These are phyloP conservation scores for Cantharis rufa DNA, from an alignment of 2,888 invertebrate species.

Conservation along the genomic window DNA sequence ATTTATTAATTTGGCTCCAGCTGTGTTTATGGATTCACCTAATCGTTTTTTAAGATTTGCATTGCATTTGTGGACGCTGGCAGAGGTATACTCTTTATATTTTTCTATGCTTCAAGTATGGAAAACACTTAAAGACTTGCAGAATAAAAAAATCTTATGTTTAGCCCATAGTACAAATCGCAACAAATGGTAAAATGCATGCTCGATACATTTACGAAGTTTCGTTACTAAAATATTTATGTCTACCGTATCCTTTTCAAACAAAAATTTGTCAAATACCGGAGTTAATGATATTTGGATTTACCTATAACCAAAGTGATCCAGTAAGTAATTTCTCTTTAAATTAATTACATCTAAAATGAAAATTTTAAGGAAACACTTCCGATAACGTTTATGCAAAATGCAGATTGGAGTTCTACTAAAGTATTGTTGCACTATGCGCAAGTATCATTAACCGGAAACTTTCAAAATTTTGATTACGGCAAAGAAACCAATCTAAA, in stretches of 20 bases:
- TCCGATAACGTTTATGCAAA: constrained; percentile 23
- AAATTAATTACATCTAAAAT: neutral
- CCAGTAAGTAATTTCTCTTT: constrained; percentile 23
- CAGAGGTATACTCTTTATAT: neutral
- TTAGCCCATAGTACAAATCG: constrained; percentile 6
- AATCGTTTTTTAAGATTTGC: neutral
- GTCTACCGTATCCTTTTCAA: constrained; percentile 17
- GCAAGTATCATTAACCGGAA: constrained; percentile 12
- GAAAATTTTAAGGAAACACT: constrained; percentile 19
- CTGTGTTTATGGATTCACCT: constrained; percentile 7
- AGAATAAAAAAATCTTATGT: neutral
- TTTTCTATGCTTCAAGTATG: neutral
- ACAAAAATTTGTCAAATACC: constrained; percentile 11
- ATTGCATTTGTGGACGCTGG: constrained; percentile 5
- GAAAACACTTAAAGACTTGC: neutral
- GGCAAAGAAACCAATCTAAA: constrained; percentile 18
- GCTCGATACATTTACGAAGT: neutral
- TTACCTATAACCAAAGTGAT: constrained; percentile 19
- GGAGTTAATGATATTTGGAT: constrained; percentile 11
- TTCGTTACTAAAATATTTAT: neutral
- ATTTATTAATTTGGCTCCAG: constrained; percentile 28
- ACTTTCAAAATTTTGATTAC: constrained; percentile 28
- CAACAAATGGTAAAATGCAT: constrained; percentile 14
- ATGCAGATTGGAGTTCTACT: constrained; percentile 25
- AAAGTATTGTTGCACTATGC: constrained; percentile 19